phyloP scores from a whole-genome alignment of 2,113 vertebrate genomes.

The Corydoras maculifer region DNA sequence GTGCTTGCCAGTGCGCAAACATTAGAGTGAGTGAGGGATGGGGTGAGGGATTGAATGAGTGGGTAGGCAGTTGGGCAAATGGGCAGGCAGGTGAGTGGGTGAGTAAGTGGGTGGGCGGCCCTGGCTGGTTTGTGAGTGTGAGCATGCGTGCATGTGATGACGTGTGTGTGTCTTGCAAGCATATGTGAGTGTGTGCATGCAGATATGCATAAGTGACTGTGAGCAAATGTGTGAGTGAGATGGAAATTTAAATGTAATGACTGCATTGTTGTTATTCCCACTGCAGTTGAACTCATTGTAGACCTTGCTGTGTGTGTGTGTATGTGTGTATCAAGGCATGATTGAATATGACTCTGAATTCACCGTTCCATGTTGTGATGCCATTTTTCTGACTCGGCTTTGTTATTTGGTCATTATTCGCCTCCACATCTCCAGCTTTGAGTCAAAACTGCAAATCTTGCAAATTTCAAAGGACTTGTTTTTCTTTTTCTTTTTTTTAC shows the following conservation, averaged over 20 bases:
- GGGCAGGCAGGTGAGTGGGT: neutral
- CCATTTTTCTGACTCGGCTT: neutral
- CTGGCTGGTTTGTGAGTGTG: neutral
- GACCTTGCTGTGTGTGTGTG: neutral
- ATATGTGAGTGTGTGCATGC: slow-evolving; percentile 7
- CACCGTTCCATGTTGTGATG: neutral
- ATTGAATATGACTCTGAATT: neutral
- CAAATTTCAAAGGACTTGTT: no score
- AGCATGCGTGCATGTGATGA: neutral
- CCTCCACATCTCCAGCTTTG: no score
- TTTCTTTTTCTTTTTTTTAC: no score
- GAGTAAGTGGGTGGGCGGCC: no score
- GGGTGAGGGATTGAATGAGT: no score
- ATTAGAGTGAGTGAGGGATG: no score
- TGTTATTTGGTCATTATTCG: neutral
- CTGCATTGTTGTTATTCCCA: neutral
- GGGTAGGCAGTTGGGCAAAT: no score
- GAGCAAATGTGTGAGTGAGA: neutral
- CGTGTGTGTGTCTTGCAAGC: neutral
- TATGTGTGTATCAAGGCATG: slow-evolving; percentile 20
- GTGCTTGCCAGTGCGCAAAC: neutral
- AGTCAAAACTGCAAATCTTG: no score
- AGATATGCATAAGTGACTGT: neutral
- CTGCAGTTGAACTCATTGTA: neutral
- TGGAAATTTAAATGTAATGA: slow-evolving; percentile 6